Evolutionary conservation across 2,888 invertebrate species (phyloP).

Genomic region (Caenorhabditis sp.): DNA sequence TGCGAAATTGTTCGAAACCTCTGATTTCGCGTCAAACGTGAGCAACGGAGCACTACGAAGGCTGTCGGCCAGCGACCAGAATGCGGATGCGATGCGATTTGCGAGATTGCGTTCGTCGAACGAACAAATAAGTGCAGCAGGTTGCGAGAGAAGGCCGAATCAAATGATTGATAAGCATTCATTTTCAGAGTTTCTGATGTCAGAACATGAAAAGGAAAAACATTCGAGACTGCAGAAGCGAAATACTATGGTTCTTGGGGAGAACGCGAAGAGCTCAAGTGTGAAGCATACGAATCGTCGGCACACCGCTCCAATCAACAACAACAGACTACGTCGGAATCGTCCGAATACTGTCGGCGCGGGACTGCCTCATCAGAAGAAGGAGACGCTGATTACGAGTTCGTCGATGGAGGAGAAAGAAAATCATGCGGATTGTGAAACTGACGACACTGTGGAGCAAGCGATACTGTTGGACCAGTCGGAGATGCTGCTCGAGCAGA

Average conservation of each 20-base stretch:
- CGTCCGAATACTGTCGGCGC: constrained; percentile 61
- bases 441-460: constrained; percentile 30
- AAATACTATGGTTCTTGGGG: constrained; percentile 26
- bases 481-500: constrained; percentile 40
- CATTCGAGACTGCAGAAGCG: constrained; percentile 19
- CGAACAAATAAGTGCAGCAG: constrained; percentile 41
- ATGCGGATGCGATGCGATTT: constrained; percentile 25
- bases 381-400: neutral
- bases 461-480: constrained; percentile 2
- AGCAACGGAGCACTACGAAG: constrained; percentile 35
- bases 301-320: constrained; percentile 53
- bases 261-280: neutral
- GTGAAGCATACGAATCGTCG: constrained; percentile 35
- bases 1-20: constrained; percentile 30
- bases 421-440: constrained; percentile 44
- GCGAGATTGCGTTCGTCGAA: constrained; percentile 20
- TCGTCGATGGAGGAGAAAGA: constrained; percentile 54
- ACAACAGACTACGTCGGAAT: constrained; percentile 46
- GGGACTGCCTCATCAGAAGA: constrained; percentile 43
- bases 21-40: neutral
- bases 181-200: constrained; percentile 43
- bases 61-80: constrained; percentile 51
- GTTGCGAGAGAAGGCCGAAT: neutral
- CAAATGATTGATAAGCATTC: too few species aligned
- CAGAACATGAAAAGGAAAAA: constrained; percentile 23